These are phyloP conservation scores for Balaeniceps rex DNA, from an alignment of 2,113 vertebrate species.

Conservation along the genomic window DNA sequence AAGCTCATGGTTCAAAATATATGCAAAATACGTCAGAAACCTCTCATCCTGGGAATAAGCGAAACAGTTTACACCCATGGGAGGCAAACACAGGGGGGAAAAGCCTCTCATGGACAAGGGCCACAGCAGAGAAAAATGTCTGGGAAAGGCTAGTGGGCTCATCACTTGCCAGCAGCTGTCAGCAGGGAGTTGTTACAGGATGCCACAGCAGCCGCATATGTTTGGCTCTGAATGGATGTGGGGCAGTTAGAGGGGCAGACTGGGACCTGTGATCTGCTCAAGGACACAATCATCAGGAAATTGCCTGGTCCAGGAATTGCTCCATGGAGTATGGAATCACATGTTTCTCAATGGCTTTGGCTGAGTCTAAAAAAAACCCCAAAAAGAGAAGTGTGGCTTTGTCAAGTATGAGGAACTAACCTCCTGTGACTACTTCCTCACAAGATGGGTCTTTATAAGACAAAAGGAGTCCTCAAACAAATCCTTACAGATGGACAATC, in stretches of 20 bases:
- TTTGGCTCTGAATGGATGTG: not conserved
- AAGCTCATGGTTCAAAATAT: not conserved
- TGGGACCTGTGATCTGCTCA: not conserved
- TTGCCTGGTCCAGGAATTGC: not conserved
- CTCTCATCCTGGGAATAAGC: slow-evolving; percentile 6
- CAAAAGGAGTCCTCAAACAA: not conserved
- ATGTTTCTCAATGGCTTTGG: not conserved
- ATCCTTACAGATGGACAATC: not conserved
- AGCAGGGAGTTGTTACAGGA: not conserved
- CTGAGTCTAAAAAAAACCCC: not conserved
- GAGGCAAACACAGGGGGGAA: not conserved
- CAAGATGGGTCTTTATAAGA: not conserved
- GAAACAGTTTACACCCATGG: not conserved
- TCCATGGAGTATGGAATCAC: not conserved
- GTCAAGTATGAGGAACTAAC: not conserved
- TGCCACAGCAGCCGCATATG: rapidly evolving
- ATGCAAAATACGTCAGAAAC: slow-evolving; percentile 18
- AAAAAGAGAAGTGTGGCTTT: not conserved
- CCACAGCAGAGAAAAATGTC: not conserved
- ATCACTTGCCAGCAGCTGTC: not conserved
- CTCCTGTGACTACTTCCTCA: not conserved
- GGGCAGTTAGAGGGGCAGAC: not conserved
- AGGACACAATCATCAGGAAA: not conserved
- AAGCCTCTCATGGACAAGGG: not conserved
- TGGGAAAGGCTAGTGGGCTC: not conserved